Percentiles rank a stretch among this genome's conserved stretches.
These are phyloP conservation scores for Phataginus tricuspis DNA, from an alignment of 2,797 vertebrate species.

Conservation along the genomic window DNA sequence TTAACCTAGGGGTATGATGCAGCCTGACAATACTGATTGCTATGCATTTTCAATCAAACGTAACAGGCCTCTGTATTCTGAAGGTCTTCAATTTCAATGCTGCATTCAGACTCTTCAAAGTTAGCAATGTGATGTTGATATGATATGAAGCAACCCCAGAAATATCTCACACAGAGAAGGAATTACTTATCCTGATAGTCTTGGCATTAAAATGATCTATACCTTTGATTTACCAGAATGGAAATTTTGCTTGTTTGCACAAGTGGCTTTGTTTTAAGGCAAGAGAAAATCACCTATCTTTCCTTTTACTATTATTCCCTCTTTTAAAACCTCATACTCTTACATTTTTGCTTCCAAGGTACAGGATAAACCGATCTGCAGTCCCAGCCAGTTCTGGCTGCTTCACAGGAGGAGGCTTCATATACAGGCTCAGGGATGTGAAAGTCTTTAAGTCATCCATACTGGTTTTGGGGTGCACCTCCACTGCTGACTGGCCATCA, in stretches of 20 bases:
- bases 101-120: background rate
- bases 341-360: conserved; percentile 95
- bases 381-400: conserved; percentile 88
- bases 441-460: conserved; percentile 94
- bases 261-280: background rate
- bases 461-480: conserved; percentile 92
- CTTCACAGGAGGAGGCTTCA: conserved; percentile 88
- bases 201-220: background rate
- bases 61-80: background rate
- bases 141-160: background rate
- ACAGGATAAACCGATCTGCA: conserved; percentile 94
- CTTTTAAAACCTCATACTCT: conserved; percentile 74
- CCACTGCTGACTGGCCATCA: conserved; percentile 94
- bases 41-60: background rate
- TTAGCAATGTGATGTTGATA: background rate
- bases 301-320: background rate
- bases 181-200: background rate
- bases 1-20: background rate
- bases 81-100: background rate
- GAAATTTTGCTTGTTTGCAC: background rate
- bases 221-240: background rate
- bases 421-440: conserved; percentile 95
- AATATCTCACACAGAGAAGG: background rate
- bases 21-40: background rate
- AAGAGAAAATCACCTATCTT: background rate